Conservation (phyloP, 1,140 invertebrate genomes). For the Magallana gigas region DNA sequence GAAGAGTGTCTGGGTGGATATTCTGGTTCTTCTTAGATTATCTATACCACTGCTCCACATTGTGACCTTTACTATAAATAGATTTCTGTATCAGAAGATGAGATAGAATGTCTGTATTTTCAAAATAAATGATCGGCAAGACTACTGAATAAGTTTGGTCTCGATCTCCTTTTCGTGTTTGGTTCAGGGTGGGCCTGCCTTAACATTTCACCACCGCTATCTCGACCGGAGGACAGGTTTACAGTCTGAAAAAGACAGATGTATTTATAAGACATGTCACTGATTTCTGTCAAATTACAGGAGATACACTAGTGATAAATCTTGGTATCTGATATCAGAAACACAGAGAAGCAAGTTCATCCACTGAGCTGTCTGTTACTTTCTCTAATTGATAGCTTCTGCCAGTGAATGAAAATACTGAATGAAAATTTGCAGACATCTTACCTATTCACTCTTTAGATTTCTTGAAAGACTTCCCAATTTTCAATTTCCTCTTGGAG, state of each 20-base stretch:
- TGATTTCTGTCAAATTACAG: background rate
- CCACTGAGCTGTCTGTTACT: background rate
- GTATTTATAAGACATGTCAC: background rate
- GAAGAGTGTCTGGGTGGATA: background rate
- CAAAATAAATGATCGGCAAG: no score
- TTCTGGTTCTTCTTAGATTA: background rate
- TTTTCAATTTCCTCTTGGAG: background rate
- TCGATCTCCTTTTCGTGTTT: no score
- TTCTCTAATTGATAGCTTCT: conserved; percentile 1
- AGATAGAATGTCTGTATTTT: no score
- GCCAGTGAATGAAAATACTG: background rate
- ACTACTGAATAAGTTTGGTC: no score
- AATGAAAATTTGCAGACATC: conserved; percentile 4
- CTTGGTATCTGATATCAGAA: background rate
- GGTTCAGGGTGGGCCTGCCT: background rate
- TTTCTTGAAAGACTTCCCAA: background rate
- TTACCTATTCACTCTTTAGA: background rate
- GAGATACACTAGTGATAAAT: background rate
- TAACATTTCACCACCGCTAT: background rate
- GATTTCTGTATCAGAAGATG: no score
- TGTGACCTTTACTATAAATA: no score
- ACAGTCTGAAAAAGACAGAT: background rate
- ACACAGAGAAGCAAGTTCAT: background rate
- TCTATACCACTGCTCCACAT: no score
- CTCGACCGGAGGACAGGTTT: background rate